Conservation (phyloP, 2,113 vertebrate genomes). For the Rafetus swinhoei region DNA sequence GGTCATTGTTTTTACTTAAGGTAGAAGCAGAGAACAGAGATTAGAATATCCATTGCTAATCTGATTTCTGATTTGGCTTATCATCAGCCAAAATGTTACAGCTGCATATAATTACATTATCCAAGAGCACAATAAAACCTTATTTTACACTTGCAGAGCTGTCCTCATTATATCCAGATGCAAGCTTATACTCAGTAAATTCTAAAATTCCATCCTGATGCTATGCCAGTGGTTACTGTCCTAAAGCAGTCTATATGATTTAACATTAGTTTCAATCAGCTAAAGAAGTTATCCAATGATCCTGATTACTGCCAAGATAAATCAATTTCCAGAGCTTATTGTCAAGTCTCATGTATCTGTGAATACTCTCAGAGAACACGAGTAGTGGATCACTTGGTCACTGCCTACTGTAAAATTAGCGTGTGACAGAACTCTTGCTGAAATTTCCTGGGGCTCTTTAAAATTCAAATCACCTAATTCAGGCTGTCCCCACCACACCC, state of each 20-base stretch:
- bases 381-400: constrained; percentile 33
- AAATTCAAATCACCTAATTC: constrained; percentile 31
- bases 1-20: neutral
- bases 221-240: neutral
- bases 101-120: neutral
- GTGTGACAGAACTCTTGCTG: neutral
- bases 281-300: constrained; percentile 35
- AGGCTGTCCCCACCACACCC: neutral
- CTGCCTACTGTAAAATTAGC: constrained; percentile 40
- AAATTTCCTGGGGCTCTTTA: constrained; percentile 15
- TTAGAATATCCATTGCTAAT: neutral
- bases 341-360: neutral
- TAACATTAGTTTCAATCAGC: constrained; percentile 31
- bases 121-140: neutral
- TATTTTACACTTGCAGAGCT: neutral
- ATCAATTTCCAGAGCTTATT: constrained; percentile 57
- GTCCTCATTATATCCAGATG: neutral
- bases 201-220: neutral
- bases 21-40: neutral
- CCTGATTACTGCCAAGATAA: constrained; percentile 62
- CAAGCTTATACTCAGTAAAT: neutral
- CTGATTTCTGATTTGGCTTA: neutral
- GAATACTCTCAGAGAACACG: neutral
- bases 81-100: neutral
- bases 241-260: neutral